Evolutionary conservation across 2,797 vertebrate species (phyloP).

Genomic region (Gambusia yucatana): DNA sequence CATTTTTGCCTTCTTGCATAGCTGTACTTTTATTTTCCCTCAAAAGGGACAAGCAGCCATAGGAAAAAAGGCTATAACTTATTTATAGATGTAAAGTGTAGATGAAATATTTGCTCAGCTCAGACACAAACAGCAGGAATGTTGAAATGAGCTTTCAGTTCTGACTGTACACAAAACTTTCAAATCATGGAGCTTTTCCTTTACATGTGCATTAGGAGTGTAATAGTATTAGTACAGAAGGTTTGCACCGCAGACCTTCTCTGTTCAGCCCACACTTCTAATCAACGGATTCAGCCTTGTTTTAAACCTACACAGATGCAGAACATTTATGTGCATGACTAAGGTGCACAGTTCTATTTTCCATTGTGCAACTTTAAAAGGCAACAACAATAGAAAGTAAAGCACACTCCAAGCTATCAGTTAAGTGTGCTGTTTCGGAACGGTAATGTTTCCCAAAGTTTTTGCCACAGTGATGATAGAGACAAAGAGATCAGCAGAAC

Average conservation of each 20-base stretch:
- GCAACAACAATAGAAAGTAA: neutral
- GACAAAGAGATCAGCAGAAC: neutral
- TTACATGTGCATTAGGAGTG: neutral
- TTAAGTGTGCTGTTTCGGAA: neutral
- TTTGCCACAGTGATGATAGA: neutral
- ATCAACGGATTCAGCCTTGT: neutral
- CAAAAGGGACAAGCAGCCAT: neutral
- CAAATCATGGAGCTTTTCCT: neutral
- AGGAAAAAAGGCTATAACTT: neutral
- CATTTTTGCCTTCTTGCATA: neutral
- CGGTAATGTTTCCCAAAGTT: neutral
- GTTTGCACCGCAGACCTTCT: neutral
- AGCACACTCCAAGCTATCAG: neutral
- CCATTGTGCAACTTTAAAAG: neutral
- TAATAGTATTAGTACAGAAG: neutral
- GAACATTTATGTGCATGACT: neutral
- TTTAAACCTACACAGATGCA: neutral
- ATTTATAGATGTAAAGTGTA: neutral
- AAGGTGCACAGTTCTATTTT: neutral
- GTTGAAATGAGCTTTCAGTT: neutral
- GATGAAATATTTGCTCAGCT: neutral
- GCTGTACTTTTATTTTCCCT: neutral
- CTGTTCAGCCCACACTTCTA: neutral
- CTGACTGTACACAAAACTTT: neutral
- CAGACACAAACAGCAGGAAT: neutral